phyloP scores from a whole-genome alignment of 2,113 vertebrate species.

The Callaeas wilsoni region DNA sequence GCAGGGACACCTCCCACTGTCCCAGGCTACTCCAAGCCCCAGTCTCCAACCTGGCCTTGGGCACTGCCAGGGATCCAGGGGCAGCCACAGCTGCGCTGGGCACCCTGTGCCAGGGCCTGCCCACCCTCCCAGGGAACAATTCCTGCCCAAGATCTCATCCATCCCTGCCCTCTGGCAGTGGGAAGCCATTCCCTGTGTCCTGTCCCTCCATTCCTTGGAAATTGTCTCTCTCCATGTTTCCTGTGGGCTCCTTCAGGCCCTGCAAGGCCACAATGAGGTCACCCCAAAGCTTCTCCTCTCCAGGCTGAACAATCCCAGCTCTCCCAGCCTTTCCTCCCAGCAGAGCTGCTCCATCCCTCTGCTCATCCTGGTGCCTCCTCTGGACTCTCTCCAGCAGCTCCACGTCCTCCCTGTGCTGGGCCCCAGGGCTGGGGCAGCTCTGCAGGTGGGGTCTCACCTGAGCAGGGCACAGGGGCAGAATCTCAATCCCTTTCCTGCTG shows the following conservation, averaged over 20 bases:
- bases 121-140: neutral
- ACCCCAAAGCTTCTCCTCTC: too few relatives aligned
- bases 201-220: neutral
- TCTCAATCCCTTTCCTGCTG: too few relatives aligned
- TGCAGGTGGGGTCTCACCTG: neutral
- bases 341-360: too few relatives aligned
- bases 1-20: neutral
- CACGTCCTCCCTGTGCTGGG: neutral
- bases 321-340: too few relatives aligned
- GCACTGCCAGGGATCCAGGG: neutral
- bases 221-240: too few relatives aligned
- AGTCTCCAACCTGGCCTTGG: neutral
- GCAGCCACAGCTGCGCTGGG: neutral
- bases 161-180: rapidly evolving
- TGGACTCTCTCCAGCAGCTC: neutral
- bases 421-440: neutral
- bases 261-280: too few relatives aligned
- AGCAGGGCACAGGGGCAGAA: neutral
- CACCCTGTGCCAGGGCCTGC: neutral
- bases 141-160: neutral
- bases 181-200: neutral
- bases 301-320: too few relatives aligned
- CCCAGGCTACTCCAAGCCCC: neutral
- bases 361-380: too few relatives aligned
- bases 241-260: too few relatives aligned